These are phyloP conservation scores for Spatulosminthurus flaviceps DNA, from an alignment of 2,888 invertebrate species.

Conservation along the genomic window DNA sequence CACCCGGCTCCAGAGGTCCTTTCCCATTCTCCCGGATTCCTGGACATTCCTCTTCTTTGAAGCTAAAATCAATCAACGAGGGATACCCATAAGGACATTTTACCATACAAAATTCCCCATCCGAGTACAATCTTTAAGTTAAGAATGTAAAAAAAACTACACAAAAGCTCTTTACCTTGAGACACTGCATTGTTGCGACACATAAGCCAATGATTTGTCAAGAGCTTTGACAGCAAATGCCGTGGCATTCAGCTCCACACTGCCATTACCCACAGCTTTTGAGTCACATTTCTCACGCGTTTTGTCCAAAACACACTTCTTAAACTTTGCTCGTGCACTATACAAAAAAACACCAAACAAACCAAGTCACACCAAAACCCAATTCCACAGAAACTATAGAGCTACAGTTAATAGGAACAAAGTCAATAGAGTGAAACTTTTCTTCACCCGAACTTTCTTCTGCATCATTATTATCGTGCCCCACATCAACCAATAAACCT, in stretches of 20 bases:
- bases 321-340: slow-evolving; percentile 61
- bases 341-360: not conserved
- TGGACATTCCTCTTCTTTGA: slow-evolving; percentile 44
- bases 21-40: slow-evolving; percentile 33
- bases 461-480: too few species aligned
- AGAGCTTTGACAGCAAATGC: slow-evolving; percentile 59
- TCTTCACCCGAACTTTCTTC: not conserved
- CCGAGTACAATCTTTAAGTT: too few species aligned
- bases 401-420: not conserved
- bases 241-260: slow-evolving; percentile 54
- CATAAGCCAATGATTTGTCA: slow-evolving; percentile 61
- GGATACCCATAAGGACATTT: not conserved
- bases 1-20: slow-evolving; percentile 33
- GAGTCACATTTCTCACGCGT: slow-evolving; percentile 59
- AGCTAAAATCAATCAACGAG: slow-evolving; percentile 27
- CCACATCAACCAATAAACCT: too few species aligned
- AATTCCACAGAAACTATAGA: not conserved
- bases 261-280: slow-evolving; percentile 21
- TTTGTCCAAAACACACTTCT: slow-evolving; percentile 58
- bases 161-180: slow-evolving; percentile 48
- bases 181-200: slow-evolving; percentile 59
- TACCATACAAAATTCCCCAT: not conserved
- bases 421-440: not conserved
- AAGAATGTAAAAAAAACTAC: not conserved
- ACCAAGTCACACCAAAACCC: not conserved